Percentiles rank a stretch among this genome's conserved stretches.
These are phyloP conservation scores for Setophaga petechia DNA, from an alignment of 2,113 vertebrate genomes.

Conservation along the genomic window DNA sequence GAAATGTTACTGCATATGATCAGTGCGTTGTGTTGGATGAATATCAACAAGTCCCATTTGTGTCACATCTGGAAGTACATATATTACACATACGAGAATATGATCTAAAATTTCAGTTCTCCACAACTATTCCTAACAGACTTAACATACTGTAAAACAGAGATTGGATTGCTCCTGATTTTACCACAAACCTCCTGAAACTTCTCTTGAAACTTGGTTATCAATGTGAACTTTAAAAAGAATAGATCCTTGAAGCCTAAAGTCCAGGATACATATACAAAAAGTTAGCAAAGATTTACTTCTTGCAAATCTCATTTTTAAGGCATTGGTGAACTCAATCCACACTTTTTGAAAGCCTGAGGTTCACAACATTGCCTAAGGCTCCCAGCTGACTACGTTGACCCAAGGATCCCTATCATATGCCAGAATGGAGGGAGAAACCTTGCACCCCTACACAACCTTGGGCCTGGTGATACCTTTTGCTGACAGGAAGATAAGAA, in stretches of 20 bases:
- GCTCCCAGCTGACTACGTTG: background rate
- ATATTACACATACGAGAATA: background rate
- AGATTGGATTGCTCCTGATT: background rate
- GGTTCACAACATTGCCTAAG: background rate
- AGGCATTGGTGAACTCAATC: background rate
- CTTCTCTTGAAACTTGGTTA: background rate
- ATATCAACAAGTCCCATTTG: background rate
- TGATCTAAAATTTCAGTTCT: background rate
- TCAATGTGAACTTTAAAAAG: background rate
- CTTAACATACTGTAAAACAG: background rate
- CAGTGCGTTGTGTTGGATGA: background rate
- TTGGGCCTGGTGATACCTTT: background rate
- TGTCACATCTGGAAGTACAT: conserved; percentile 13
- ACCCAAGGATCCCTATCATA: background rate
- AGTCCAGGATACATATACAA: background rate
- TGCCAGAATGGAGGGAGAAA: background rate
- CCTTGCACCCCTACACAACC: background rate
- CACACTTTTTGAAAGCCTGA: background rate
- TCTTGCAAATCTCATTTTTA: background rate
- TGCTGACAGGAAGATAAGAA: background rate
- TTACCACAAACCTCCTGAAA: background rate
- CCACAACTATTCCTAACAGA: background rate
- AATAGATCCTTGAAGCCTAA: background rate
- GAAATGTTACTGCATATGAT: background rate
- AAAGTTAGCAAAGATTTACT: background rate